A percentile compares a stretch with the other conserved stretches of the same genome.
These are phyloP conservation scores for Pheosia tremula DNA, from an alignment of 2,888 invertebrate species.

Conservation along the genomic window DNA sequence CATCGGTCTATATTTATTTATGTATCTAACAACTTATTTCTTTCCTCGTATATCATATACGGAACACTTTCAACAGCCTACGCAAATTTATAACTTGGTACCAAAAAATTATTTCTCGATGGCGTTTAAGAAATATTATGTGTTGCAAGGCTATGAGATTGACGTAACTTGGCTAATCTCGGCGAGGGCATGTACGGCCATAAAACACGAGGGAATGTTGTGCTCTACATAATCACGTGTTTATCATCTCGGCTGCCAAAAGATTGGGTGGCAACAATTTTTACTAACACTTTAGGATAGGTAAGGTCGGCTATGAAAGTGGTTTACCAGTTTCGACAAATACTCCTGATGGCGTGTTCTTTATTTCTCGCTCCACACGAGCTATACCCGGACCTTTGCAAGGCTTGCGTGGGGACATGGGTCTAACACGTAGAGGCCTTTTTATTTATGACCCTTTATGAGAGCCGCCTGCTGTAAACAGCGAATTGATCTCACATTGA, in stretches of 20 bases:
- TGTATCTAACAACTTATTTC: not conserved
- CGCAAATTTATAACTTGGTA: slow-evolving; percentile 3
- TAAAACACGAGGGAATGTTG: slow-evolving; percentile 18
- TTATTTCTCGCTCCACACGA: too few relatives aligned
- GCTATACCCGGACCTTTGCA: too few relatives aligned
- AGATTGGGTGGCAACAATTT: slow-evolving; percentile 16
- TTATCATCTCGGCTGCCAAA: slow-evolving; percentile 18
- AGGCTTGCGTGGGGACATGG: too few relatives aligned
- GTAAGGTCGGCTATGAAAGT: too few relatives aligned
- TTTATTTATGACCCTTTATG: too few relatives aligned
- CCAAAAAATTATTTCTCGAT: slow-evolving; percentile 6
- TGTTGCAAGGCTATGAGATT: slow-evolving; percentile 24
- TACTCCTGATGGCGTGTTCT: too few relatives aligned
- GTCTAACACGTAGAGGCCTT: too few relatives aligned
- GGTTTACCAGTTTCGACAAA: too few relatives aligned
- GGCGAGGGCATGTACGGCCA: slow-evolving; percentile 14
- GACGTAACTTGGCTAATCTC: slow-evolving; percentile 31
- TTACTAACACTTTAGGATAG: not conserved
- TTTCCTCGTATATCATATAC: not conserved
- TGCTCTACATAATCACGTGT: slow-evolving; percentile 31
- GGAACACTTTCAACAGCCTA: not conserved
- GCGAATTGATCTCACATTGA: too few relatives aligned
- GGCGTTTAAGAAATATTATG: slow-evolving; percentile 12
- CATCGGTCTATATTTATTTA: not conserved
- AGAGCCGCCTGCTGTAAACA: too few relatives aligned